These are phyloP conservation scores for Nomia melanderi DNA, from an alignment of 1,140 invertebrate species.

Conservation along the genomic window DNA sequence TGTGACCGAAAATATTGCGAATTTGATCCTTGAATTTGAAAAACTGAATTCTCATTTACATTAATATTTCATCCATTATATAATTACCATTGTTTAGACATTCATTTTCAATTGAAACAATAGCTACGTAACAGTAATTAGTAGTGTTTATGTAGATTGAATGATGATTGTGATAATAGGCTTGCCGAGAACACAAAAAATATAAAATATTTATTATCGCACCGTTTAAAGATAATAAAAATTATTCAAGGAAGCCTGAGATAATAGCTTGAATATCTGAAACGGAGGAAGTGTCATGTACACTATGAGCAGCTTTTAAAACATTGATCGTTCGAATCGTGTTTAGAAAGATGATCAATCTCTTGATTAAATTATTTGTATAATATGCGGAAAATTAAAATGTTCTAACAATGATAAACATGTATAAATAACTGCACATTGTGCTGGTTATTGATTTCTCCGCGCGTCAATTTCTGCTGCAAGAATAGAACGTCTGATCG, in stretches of 20 bases:
- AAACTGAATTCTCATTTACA: not conserved
- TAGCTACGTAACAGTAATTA: too few relatives aligned
- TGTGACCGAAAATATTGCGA: too few relatives aligned
- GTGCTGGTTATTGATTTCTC: not conserved
- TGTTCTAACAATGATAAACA: not conserved
- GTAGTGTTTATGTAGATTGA: too few relatives aligned
- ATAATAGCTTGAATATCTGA: not conserved
- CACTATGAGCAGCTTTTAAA: not conserved
- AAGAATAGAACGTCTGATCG: not conserved
- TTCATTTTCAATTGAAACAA: too few relatives aligned
- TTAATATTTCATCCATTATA: not conserved
- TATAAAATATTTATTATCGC: not conserved
- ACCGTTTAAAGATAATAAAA: not conserved
- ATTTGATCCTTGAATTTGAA: not conserved
- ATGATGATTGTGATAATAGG: too few relatives aligned
- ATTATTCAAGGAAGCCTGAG: not conserved
- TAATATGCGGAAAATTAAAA: not conserved
- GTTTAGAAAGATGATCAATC: too few relatives aligned
- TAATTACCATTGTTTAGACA: not conserved
- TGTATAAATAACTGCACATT: not conserved
- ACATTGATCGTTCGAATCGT: not conserved
- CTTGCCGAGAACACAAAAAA: not conserved
- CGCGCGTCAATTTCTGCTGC: not conserved
- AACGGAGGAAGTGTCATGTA: not conserved
- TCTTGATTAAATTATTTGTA: not conserved